These are phyloP conservation scores for Circaetus gallicus DNA, from an alignment of 2,113 vertebrate genomes.

Conservation along the genomic window DNA sequence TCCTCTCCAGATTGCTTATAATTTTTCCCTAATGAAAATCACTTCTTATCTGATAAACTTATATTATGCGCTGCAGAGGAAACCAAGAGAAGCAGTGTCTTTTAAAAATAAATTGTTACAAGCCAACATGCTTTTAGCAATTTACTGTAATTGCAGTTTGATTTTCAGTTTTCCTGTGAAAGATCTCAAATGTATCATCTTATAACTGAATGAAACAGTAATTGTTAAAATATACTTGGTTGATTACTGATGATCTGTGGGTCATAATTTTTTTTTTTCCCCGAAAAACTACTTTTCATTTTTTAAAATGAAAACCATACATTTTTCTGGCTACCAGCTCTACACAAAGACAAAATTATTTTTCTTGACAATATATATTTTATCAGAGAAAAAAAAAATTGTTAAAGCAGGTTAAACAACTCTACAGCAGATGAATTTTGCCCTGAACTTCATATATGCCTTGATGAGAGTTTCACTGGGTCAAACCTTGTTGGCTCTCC, in stretches of 20 bases:
- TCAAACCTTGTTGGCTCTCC: background rate
- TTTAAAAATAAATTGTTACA: slow-evolving; percentile 2
- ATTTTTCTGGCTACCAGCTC: background rate
- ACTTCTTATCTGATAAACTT: background rate
- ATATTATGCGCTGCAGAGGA: background rate
- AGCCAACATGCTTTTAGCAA: background rate
- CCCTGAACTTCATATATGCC: background rate
- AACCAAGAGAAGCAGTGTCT: background rate
- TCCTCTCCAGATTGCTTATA: background rate
- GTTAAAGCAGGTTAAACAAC: background rate
- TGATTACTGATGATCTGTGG: background rate
- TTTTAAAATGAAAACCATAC: background rate
- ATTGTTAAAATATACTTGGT: background rate
- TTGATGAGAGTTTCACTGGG: background rate
- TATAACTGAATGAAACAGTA: background rate
- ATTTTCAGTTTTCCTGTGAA: slow-evolving; percentile 24
- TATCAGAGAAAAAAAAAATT: background rate
- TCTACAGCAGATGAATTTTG: background rate
- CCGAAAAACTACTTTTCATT: background rate
- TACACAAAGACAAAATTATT: background rate
- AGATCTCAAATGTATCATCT: background rate
- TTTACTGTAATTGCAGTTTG: slow-evolving; percentile 27
- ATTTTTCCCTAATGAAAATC: slow-evolving; percentile 45
- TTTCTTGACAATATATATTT: background rate
- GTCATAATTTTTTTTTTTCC: background rate